A percentile compares a stretch with the other conserved stretches of the same genome.
Conservation (phyloP, 2,888 invertebrate species). For the Andricus curvator region DNA sequence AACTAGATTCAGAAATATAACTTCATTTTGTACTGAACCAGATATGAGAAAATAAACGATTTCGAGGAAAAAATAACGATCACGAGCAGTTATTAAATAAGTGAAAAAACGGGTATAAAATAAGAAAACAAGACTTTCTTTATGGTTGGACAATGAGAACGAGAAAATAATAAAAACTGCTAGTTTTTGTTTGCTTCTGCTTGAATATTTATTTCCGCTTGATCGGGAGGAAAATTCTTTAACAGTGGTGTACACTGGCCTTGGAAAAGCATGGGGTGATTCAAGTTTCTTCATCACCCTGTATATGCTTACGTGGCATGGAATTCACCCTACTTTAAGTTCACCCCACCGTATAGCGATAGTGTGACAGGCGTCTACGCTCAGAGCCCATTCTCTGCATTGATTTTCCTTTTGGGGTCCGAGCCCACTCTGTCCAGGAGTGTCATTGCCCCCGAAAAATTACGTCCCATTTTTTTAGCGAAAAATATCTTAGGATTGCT, state of each 20-base stretch:
- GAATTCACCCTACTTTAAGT: slow-evolving; percentile 66
- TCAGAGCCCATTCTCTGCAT: slow-evolving; percentile 72
- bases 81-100: neutral
- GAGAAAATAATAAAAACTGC: slow-evolving; percentile 37
- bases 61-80: slow-evolving; percentile 3
- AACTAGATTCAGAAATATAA: neutral
- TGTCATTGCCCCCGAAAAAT: slow-evolving; percentile 68
- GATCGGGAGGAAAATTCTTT: slow-evolving; percentile 37
- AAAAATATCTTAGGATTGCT: neutral
- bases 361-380: slow-evolving; percentile 67
- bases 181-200: slow-evolving; percentile 34
- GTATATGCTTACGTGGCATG: slow-evolving; percentile 70
- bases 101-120: slow-evolving; percentile 31
- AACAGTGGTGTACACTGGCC: slow-evolving; percentile 14
- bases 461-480: slow-evolving; percentile 52
- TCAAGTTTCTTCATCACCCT: slow-evolving; percentile 54
- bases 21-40: neutral
- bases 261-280: slow-evolving; percentile 44
- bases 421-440: slow-evolving; percentile 54
- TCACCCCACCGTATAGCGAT: slow-evolving; percentile 64
- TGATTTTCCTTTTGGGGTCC: slow-evolving; percentile 73
- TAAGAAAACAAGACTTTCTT: slow-evolving; percentile 5
- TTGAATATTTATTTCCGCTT: slow-evolving; percentile 42
- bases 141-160: slow-evolving; percentile 43
- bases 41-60: slow-evolving; percentile 7